Conservation (phyloP, 2,113 vertebrate genomes). For the Cairina moschata region DNA sequence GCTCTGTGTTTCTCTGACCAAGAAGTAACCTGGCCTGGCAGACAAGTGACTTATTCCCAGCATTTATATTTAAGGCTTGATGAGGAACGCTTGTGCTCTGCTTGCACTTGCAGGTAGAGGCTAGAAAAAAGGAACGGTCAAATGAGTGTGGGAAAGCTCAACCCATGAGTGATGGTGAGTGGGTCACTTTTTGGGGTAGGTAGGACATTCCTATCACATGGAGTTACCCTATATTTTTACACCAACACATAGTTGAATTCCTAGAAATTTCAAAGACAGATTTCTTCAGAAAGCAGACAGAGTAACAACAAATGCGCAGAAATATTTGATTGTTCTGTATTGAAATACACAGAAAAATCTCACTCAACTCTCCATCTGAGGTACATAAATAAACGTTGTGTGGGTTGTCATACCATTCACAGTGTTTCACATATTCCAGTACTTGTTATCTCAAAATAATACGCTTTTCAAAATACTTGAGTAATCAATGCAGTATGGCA, state of each 20-base stretch:
- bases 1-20: background rate
- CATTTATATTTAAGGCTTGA: background rate
- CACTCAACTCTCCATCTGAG: background rate
- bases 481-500: background rate
- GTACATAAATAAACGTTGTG: background rate
- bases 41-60: background rate
- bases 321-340: background rate
- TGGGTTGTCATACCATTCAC: background rate
- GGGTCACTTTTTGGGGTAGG: background rate
- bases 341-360: background rate
- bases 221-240: background rate
- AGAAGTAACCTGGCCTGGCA: background rate
- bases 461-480: background rate
- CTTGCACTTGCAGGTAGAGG: background rate
- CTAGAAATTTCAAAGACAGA: background rate
- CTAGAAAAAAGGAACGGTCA: background rate
- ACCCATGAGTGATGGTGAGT: background rate
- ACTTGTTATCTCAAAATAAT: background rate
- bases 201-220: background rate
- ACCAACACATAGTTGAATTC: rapidly evolving
- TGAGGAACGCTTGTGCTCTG: background rate
- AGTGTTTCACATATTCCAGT: background rate
- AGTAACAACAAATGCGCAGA: background rate
- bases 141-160: background rate
- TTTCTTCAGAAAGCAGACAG: background rate